Evolutionary conservation across 1,140 invertebrate genomes (phyloP).

Genomic region (Plodia interpunctella): DNA sequence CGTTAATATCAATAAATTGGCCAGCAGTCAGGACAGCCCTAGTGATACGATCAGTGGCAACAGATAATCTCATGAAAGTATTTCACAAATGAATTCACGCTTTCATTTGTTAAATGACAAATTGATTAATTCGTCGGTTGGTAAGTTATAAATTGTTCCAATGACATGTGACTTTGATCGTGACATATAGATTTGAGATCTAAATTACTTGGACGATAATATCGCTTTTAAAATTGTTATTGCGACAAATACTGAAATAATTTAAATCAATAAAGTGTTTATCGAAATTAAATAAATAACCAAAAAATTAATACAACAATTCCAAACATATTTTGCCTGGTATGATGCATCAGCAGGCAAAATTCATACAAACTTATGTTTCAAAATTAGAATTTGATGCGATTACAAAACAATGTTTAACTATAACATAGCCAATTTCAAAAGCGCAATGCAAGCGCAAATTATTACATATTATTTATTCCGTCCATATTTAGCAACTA

Average conservation of each 20-base stretch:
- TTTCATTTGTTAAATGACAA: conserved; percentile 16
- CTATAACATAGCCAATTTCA: background rate
- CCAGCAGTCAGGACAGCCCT: background rate
- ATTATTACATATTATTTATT: too few species aligned
- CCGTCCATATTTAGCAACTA: background rate
- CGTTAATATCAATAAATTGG: conserved; percentile 7
- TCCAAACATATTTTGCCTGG: too few species aligned
- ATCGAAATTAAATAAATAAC: too few species aligned
- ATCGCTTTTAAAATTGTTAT: background rate
- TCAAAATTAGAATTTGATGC: too few species aligned
- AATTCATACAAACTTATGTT: too few species aligned
- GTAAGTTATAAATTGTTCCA: background rate
- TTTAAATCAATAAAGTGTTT: too few species aligned
- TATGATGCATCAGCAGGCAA: too few species aligned
- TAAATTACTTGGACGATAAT: background rate
- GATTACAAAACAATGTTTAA: too few species aligned
- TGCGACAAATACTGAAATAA: background rate
- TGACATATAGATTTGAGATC: background rate
- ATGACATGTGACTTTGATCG: conserved; percentile 2
- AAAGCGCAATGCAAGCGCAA: background rate
- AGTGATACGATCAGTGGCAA: conserved; percentile 3
- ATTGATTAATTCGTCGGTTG: conserved; percentile 12
- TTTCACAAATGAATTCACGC: conserved; percentile 14
- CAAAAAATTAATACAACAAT: too few species aligned
- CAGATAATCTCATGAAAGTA: conserved; percentile 11